Percentiles rank a stretch among this genome's conserved stretches.
Conservation (phyloP, 2,888 invertebrate species). For the Heliconius charithonia region DNA sequence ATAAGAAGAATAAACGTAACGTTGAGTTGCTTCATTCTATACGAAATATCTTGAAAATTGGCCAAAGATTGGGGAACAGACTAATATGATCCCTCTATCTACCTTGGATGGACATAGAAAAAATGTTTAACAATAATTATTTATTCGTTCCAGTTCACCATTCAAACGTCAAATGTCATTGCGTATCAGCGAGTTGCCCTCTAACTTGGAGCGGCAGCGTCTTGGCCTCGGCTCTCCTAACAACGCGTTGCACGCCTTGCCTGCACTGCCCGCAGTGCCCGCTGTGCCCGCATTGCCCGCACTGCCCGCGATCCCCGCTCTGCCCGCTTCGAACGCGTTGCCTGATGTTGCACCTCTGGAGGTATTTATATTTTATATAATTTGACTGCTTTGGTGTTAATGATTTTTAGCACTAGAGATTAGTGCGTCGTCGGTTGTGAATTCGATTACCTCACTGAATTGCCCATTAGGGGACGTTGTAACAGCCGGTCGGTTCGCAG, state of each 20-base stretch:
- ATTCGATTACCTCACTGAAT: no score
- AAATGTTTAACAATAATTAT: not conserved
- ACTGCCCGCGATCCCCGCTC: conserved; percentile 72
- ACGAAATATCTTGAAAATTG: no score
- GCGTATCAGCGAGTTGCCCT: conserved; percentile 96
- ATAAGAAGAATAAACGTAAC: no score
- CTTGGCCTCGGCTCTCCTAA: conserved; percentile 89
- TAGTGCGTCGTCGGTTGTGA: no score
- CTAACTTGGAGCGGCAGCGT: conserved; percentile 93
- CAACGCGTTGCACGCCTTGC: conserved; percentile 83
- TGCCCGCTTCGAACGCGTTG: conserved; percentile 74
- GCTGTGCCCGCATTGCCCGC: conserved; percentile 70
- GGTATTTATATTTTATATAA: conserved; percentile 42
- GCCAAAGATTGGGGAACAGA: no score
- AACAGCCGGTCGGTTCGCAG: conserved; percentile 30
- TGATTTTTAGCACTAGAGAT: no score
- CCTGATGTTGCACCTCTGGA: conserved; percentile 50
- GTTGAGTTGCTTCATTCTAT: no score
- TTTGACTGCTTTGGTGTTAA: no score
- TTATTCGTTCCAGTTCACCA: conserved; percentile 87
- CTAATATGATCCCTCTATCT: no score
- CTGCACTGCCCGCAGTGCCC: conserved; percentile 69
- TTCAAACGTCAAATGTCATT: conserved; percentile 98
- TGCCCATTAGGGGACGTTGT: no score
- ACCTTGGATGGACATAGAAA: not conserved